These are phyloP conservation scores for Amazona vittata DNA, from an alignment of 2,113 vertebrate species.

Conservation along the genomic window DNA sequence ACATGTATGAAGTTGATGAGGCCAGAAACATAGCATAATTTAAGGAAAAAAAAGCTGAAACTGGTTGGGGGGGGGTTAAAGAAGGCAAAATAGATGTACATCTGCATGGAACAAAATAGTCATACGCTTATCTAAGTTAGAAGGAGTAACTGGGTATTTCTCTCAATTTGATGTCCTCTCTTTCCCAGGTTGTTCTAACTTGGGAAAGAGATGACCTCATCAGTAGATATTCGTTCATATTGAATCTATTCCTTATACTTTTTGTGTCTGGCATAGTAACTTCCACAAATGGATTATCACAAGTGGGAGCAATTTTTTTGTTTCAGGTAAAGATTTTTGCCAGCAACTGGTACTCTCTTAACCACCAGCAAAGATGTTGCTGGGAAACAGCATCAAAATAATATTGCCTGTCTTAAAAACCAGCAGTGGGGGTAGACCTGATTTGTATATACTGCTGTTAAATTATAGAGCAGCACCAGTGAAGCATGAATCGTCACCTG, in stretches of 20 bases:
- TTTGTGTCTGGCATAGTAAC: neutral
- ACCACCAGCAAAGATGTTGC: neutral
- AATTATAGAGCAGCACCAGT: neutral
- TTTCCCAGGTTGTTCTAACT: neutral
- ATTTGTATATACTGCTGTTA: constrained; percentile 1
- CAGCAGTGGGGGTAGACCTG: neutral
- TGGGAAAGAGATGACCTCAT: neutral
- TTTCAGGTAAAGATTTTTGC: neutral
- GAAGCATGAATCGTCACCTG: constrained; percentile 19
- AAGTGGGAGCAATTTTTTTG: neutral
- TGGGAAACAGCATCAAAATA: neutral
- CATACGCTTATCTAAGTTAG: neutral
- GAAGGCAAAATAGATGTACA: neutral
- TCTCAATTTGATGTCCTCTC: neutral
- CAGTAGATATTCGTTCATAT: neutral
- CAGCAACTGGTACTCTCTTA: neutral
- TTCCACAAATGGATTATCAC: neutral
- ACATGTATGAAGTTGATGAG: neutral
- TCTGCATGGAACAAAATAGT: neutral
- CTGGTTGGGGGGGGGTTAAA: neutral
- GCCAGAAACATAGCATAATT: neutral
- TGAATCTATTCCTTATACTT: neutral
- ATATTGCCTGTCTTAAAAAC: neutral
- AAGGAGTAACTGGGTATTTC: neutral
- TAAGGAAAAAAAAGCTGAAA: neutral